Base-by-base conservation (phyloP, 2,797 vertebrate species). In the Pteropus rufus region DNA sequence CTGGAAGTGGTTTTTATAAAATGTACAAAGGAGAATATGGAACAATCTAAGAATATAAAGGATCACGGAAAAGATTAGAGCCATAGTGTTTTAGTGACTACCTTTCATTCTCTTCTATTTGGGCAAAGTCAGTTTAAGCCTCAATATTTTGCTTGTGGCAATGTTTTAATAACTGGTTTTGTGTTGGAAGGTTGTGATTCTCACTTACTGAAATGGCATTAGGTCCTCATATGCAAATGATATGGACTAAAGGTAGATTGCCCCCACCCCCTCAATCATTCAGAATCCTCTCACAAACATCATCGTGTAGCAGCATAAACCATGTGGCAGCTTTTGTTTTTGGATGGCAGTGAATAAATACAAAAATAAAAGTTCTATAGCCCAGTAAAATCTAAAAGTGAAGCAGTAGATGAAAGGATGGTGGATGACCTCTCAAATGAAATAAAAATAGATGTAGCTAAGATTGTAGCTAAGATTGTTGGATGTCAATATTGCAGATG, bases 171-270 rank as follows among this genome's bases (percentile, higher is more conserved):
- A 97, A 84, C 96, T 98, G 95, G 70, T 85, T 98, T 98, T 98
- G 91, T 98, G 89, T 98, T 97, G 97, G 97, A 98, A 98, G 97
- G 72, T 97, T 98, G 93, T 93, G 96, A 92, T 98, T 98, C 98
- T 97, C 98, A 98, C 97, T 98, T 98, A 97, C 91, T 98, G 98
- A 98, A 98, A 97, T 97, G 92, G 86, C 95, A 98, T 98, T 98
- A 98, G 93, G 97, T 93, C 91, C 83, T 98, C 89, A 95, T 98
- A 97, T 97, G 97, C 97, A 98, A 98, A 98, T 95, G 75, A 79
- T 97, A 72, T 89, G 36, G 93, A 93, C 72, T 88, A 73, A 96
- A 96, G 95, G 52, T 77, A 84, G 82, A 94, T 96, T 93, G 49
- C 96, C 60, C 90, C 73, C 26, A 62, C 84, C 83, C 96, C 86